phyloP scores from a whole-genome alignment of 2,113 vertebrate genomes.

The Etheostoma spectabile region DNA sequence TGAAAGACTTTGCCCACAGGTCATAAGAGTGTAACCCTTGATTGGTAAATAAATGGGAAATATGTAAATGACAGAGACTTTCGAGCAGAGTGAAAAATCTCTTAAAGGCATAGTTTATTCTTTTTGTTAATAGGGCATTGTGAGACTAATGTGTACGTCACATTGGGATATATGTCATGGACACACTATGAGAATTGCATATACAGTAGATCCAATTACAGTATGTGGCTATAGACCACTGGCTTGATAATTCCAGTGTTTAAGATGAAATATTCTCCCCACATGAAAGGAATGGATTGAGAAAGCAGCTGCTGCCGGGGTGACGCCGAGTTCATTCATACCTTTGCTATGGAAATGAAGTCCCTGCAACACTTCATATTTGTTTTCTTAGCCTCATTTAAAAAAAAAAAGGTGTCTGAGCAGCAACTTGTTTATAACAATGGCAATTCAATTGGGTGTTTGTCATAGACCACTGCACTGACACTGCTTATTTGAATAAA shows the following conservation, averaged over 20 bases:
- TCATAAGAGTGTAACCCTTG: constrained; percentile 37
- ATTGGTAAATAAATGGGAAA: constrained; percentile 57
- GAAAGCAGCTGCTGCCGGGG: constrained; percentile 45
- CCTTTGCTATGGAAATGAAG: constrained; percentile 70
- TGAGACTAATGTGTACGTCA: constrained; percentile 23
- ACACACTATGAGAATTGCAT: neutral
- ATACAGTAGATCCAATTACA: constrained; percentile 39
- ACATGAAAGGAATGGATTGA: constrained; percentile 15
- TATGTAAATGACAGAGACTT: constrained; percentile 55
- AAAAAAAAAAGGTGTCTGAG: constrained; percentile 37
- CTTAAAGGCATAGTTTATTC: constrained; percentile 30
- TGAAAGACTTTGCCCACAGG: constrained; percentile 50
- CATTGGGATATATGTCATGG: constrained; percentile 36
- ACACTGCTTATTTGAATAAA: constrained; percentile 68
- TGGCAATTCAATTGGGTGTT: constrained; percentile 69
- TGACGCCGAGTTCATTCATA: constrained; percentile 69
- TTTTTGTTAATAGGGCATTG: neutral
- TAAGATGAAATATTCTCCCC: constrained; percentile 23
- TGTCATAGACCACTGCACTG: constrained; percentile 67
- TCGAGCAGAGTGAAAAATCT: constrained; percentile 5
- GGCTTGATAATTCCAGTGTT: constrained; percentile 39
- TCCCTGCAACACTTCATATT: constrained; percentile 45
- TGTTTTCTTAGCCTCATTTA: constrained; percentile 55
- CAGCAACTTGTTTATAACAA: constrained; percentile 70
- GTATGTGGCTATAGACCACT: constrained; percentile 22